phyloP scores from a whole-genome alignment of 1,140 invertebrate species.

The Bombus affinis region DNA sequence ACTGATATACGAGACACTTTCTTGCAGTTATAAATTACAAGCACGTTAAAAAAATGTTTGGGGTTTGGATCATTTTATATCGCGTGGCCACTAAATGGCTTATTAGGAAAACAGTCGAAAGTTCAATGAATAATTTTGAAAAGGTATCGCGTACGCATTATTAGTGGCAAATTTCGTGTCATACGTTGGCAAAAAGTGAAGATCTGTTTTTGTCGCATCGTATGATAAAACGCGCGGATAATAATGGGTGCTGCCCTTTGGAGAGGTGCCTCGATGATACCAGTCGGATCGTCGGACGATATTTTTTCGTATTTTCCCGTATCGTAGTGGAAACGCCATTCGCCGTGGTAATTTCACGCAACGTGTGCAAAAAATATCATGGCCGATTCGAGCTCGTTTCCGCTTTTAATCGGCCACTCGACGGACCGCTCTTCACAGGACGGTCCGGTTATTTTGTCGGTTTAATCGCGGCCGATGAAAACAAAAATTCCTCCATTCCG shows the following conservation, averaged over 20 bases:
- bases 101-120: background rate
- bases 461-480: constrained; percentile 35
- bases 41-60: too few species aligned
- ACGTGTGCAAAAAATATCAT: background rate
- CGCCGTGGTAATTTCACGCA: constrained; percentile 9
- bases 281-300: background rate
- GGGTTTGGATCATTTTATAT: too few species aligned
- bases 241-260: background rate
- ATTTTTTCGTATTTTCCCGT: background rate
- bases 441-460: too few species aligned
- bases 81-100: too few species aligned
- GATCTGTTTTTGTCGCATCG: background rate
- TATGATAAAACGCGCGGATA: background rate
- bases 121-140: background rate
- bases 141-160: background rate
- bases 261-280: background rate
- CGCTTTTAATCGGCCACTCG: constrained; percentile 29
- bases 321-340: background rate
- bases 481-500: constrained; percentile 20
- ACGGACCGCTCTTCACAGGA: background rate
- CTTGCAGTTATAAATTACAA: too few species aligned
- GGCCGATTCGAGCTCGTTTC: background rate
- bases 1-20: too few species aligned
- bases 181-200: background rate
- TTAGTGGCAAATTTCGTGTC: background rate